These are phyloP conservation scores for Dorcus hopei DNA, from an alignment of 2,888 invertebrate genomes.

Conservation along the genomic window DNA sequence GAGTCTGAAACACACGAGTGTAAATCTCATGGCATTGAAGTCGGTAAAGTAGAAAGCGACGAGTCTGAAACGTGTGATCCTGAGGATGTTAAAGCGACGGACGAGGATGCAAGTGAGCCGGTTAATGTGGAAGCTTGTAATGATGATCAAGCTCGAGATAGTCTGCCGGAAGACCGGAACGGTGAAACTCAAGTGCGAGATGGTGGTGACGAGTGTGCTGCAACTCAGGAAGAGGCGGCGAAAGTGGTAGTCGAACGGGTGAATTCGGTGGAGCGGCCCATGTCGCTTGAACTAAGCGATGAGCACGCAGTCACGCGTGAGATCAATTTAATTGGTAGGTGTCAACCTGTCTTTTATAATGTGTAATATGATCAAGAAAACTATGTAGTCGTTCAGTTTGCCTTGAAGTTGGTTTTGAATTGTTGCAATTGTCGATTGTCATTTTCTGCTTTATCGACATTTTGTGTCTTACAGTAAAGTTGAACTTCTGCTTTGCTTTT, in stretches of 20 bases:
- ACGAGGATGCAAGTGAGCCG: too few relatives aligned
- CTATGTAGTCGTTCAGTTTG: too few relatives aligned
- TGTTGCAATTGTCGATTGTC: too few relatives aligned
- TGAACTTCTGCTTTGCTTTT: too few relatives aligned
- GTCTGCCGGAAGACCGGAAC: too few relatives aligned
- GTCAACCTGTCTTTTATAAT: too few relatives aligned
- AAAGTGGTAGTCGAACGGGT: conserved; percentile 13
- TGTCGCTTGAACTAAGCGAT: conserved; percentile 10
- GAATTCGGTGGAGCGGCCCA: conserved; percentile 14
- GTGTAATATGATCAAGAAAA: too few relatives aligned
- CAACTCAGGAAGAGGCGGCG: conserved; percentile 6
- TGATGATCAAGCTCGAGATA: background rate
- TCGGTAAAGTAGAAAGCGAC: conserved; percentile 1
- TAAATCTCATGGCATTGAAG: background rate
- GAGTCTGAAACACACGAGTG: background rate
- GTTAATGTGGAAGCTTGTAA: background rate
- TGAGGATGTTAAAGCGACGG: background rate
- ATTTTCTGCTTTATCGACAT: too few relatives aligned
- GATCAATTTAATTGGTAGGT: conserved; percentile 33
- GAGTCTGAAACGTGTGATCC: background rate
- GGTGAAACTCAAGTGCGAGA: background rate
- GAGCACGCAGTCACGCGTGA: conserved; percentile 22
- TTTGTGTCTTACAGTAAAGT: too few relatives aligned
- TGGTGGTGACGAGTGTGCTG: background rate
- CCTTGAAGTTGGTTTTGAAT: too few relatives aligned